Percentiles rank a stretch among this genome's conserved stretches.
phyloP scores from a whole-genome alignment of 2,888 invertebrate species.

The Octonoba sinensis region DNA sequence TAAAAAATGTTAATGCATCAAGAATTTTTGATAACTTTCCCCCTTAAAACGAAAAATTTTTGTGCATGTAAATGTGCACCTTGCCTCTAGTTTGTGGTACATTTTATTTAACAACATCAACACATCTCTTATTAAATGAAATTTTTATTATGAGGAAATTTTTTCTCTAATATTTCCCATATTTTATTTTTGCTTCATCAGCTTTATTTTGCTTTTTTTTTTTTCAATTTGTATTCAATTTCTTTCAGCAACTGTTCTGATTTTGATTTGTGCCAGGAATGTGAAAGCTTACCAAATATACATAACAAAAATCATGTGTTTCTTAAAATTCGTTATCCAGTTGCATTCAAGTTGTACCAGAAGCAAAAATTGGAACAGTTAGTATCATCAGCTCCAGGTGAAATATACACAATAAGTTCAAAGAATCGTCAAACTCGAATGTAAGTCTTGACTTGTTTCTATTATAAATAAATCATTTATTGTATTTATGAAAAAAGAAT shows the following conservation, averaged over 20 bases:
- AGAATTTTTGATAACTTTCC: no score
- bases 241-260: slow-evolving; percentile 70
- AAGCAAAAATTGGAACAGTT: slow-evolving; percentile 32
- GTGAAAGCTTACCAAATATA: slow-evolving; percentile 68
- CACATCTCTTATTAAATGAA: no score
- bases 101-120: no score
- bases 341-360: slow-evolving; percentile 35
- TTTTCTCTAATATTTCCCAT: not conserved
- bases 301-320: slow-evolving; percentile 70
- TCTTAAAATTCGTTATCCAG: slow-evolving; percentile 68
- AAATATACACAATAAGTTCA: slow-evolving; percentile 6
- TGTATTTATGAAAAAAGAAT: not conserved
- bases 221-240: slow-evolving; percentile 20
- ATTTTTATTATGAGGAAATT: not conserved
- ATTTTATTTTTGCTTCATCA: not conserved
- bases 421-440: slow-evolving; percentile 32
- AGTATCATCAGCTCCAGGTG: slow-evolving; percentile 15
- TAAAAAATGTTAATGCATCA: no score
- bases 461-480: not conserved
- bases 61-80: no score
- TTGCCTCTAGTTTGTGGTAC: no score
- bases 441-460: slow-evolving; percentile 7
- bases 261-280: slow-evolving; percentile 71
- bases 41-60: no score
- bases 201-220: not conserved